Base-by-base conservation (phyloP, 2,797 vertebrate species). In the Syngnathus rostellatus region DNA sequence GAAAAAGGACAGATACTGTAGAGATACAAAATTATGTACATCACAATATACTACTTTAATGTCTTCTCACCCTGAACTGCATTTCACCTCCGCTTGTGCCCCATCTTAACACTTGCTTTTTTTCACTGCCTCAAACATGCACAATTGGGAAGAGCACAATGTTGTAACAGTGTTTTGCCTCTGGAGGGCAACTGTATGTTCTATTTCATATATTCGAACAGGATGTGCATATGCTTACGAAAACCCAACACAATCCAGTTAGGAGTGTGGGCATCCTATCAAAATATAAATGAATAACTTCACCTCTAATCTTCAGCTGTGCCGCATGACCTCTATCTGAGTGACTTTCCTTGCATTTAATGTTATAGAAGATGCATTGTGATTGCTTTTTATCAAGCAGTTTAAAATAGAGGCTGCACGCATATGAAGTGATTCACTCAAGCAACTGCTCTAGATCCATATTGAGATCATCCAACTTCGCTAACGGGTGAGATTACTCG, bases 101-200 rank as follows among this genome's bases (percentile, higher is more conserved):
- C 68, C 71, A 61, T 76, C 73, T 79, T 67, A 82, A 81, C 81
- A 74, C 68, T 68, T 3, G 69, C 65, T 54, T 77, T 73, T 70
- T 72, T 81, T 77, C 74, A 81, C 69, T 40, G 2, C 38, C 60
- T 81, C 72, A 85, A 86, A 87, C 84, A 77, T 83, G 73, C 76
- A 84, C 77, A 83, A 85, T 85, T 71, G 53, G 67, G 63, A 59
- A 74, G 54, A 55, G 72, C 75, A 87, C 82, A 86, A 86, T 81
- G 70, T 71, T 78, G 74, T 82, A 81, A 84, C 86, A 88, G 83
- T 89, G 71, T 83, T 83, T 83, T 75, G 68, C 70, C 74, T 75
- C 81, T 80, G 68, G 71, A 72, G 78, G 82, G 70, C 76, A 78
- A 74, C 69, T 72, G 74, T 65, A 76, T 78, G 68, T 72, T 73